Evolutionary conservation across 2,888 invertebrate genomes (phyloP), one percentile per base, ranked within the genome.

Genomic region (Volucella inanis): DNA sequence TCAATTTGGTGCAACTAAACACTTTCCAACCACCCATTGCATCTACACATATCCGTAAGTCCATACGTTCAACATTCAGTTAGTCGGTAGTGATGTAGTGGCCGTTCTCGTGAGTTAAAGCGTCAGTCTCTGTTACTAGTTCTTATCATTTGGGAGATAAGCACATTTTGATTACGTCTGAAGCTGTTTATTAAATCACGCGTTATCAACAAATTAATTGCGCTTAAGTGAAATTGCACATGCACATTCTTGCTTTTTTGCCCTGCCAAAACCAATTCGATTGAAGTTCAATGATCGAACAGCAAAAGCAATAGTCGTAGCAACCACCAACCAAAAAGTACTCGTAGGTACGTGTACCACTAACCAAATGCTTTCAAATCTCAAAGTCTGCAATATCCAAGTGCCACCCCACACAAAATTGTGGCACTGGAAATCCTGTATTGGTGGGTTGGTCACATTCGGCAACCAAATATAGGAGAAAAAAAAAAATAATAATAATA

Each of bases 131-230:
- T 50, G 74, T n/a, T 52, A 49, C 9, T 11, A 9, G 62, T 31
- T 6, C 72, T 61, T 71, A 84, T 80, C 84, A 71, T 50, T n/a
- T 41, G 38, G 18, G 39, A 75, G 75, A 80, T 75, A 84, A 80
- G 55, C 80, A 31, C 31, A 76, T 55, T 80, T 76, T 61, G 70
- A 76, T 75, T 64, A 41, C 47, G 72, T 50, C 55, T 31, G 11
- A 45, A 64, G 55, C 47, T 49, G 59, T 59, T 61, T 72, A 65
- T 72, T 52, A 31, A 82, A 61, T 59, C 50, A 65, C 14, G 57
- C 57, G 47, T 31, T 76, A 84, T 80, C 84, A 80, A 65, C 52
- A 71, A 80, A 84, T 84, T 84, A 84, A 84, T 80, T 84, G 76
- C 70, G 65, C 39, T 67, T 62, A 77, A 72, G 54, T 65, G 50